Percentiles rank a stretch among this genome's conserved stretches.
phyloP scores from a whole-genome alignment of 1,140 invertebrate genomes.

The Heterodera carotae region DNA sequence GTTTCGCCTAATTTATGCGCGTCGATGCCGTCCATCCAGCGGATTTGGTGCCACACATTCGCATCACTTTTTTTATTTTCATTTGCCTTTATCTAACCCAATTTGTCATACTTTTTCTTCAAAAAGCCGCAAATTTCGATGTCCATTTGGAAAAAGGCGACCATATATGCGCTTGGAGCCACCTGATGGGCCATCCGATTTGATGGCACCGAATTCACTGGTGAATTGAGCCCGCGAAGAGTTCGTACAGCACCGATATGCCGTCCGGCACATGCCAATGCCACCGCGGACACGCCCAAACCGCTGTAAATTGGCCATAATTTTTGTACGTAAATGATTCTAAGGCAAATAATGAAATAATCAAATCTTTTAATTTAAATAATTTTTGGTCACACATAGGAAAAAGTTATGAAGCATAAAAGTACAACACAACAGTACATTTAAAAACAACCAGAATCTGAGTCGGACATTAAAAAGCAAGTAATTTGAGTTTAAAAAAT shows the following conservation, averaged over 20 bases:
- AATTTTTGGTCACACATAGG: too few relatives aligned
- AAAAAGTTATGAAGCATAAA: too few relatives aligned
- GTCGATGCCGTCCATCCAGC: conserved; percentile 16
- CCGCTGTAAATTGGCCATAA: not conserved
- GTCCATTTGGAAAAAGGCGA: conserved; percentile 32
- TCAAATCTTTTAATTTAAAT: too few relatives aligned
- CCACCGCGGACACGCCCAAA: conserved; percentile 19
- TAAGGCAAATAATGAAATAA: too few relatives aligned
- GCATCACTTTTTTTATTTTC: conserved; percentile 10
- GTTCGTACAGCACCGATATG: conserved; percentile 24
- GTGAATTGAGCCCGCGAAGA: conserved; percentile 15
- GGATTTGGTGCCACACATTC: conserved; percentile 26
- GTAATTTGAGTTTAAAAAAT: too few relatives aligned
- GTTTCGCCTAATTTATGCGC: conserved; percentile 17
- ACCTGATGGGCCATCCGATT: conserved; percentile 12
- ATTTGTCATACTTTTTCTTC: conserved; percentile 21
- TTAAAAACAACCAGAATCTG: too few relatives aligned
- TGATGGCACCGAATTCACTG: not conserved
- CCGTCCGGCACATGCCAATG: conserved; percentile 28
- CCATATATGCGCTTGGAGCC: conserved; percentile 24
- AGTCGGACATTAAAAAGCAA: too few relatives aligned
- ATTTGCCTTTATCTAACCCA: not conserved
- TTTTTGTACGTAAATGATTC: too few relatives aligned
- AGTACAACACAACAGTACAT: too few relatives aligned
- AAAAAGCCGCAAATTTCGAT: conserved; percentile 32